Evolutionary conservation across 1,140 invertebrate genomes (phyloP).

Genomic region (Trichoplusia ni): DNA sequence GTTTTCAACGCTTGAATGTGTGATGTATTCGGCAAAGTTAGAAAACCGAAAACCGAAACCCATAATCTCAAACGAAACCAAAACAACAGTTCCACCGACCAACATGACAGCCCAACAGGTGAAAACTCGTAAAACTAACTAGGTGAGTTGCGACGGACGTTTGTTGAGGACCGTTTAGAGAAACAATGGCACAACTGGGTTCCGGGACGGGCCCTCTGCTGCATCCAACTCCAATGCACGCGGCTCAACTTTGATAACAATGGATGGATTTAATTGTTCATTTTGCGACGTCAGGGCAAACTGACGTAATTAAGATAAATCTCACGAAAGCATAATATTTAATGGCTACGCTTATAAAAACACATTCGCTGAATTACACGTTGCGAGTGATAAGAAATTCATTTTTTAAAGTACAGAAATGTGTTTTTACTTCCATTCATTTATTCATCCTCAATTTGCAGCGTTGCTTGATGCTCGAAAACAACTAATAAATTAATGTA

Average conservation of each 20-base stretch:
- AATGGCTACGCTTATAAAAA: not conserved
- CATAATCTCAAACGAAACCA: conserved; percentile 13
- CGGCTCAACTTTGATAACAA: conserved; percentile 17
- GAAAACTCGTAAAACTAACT: conserved; percentile 44
- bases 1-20: too few relatives aligned
- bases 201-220: conserved; percentile 24
- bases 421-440: not conserved
- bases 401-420: not conserved
- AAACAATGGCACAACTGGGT: conserved; percentile 45
- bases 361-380: too few relatives aligned
- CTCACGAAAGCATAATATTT: not conserved
- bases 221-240: conserved; percentile 10
- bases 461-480: too few relatives aligned
- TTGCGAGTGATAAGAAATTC: not conserved
- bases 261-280: conserved; percentile 28
- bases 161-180: conserved; percentile 45
- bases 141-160: conserved; percentile 32
- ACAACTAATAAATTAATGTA: too few relatives aligned
- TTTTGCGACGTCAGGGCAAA: conserved; percentile 5
- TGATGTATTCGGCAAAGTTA: conserved; percentile 4
- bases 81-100: conserved; percentile 28
- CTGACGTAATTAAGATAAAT: conserved; percentile 7
- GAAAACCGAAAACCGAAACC: not conserved
- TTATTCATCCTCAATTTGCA: too few relatives aligned
- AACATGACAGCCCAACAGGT: conserved; percentile 36